These are phyloP conservation scores for Neosalanx taihuensis DNA, from an alignment of 2,797 vertebrate species.

Conservation along the genomic window DNA sequence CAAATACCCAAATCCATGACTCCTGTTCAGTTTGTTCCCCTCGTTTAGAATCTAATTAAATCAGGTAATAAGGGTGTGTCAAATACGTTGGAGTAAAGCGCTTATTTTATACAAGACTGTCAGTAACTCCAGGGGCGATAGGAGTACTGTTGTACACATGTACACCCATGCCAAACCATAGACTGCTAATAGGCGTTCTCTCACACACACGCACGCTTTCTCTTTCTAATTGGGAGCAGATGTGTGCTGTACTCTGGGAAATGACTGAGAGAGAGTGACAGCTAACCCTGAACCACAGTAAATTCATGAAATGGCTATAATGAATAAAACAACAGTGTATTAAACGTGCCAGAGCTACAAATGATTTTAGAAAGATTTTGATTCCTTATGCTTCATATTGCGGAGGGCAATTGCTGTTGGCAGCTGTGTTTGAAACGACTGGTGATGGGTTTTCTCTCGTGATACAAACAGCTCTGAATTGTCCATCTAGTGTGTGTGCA, in stretches of 20 bases:
- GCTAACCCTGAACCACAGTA: constrained; percentile 60
- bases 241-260: constrained; percentile 59
- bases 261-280: constrained; percentile 58
- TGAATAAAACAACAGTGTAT: constrained; percentile 70
- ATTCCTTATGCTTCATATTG: constrained; percentile 41
- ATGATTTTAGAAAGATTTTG: constrained; percentile 65
- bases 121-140: constrained; percentile 52
- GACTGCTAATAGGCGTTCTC: constrained; percentile 52
- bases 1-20: constrained; percentile 30
- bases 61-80: constrained; percentile 48
- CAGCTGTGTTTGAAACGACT: constrained; percentile 60
- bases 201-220: constrained; percentile 3
- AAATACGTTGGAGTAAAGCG: constrained; percentile 19
- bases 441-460: constrained; percentile 53
- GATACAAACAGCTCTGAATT: constrained; percentile 41
- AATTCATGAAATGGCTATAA: constrained; percentile 64
- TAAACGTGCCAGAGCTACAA: constrained; percentile 67
- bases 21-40: constrained; percentile 31
- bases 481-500: constrained; percentile 37
- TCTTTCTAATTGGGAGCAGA: constrained; percentile 61
- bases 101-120: constrained; percentile 28
- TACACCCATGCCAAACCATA: constrained; percentile 49
- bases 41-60: constrained; percentile 40
- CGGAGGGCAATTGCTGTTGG: constrained; percentile 41
- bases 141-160: constrained; percentile 37